These are phyloP conservation scores for Penaeus monodon DNA, from an alignment of 2,888 invertebrate species.

Conservation along the genomic window DNA sequence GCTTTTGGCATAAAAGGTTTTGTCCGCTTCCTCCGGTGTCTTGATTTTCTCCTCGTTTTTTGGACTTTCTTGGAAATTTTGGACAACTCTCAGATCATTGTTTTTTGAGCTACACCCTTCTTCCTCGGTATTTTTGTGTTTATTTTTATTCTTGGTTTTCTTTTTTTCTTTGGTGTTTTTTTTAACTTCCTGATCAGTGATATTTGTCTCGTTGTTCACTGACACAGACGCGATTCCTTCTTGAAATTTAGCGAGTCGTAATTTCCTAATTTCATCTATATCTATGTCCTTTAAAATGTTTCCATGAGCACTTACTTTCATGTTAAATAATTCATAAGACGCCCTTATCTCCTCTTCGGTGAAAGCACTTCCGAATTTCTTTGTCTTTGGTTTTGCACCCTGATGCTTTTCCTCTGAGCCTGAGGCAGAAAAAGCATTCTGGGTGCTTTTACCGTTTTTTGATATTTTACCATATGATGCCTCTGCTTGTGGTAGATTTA, in stretches of 20 bases:
- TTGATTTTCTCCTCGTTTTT: not conserved
- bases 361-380: conserved; percentile 33
- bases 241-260: conserved; percentile 47
- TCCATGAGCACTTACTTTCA: conserved; percentile 15
- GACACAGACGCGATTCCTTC: not conserved
- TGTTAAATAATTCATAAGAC: conserved; percentile 21
- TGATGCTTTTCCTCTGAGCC: not conserved
- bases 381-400: conserved; percentile 47
- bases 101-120: conserved; percentile 6
- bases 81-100: not conserved
- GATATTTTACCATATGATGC: conserved; percentile 32
- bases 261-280: conserved; percentile 52
- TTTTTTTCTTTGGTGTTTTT: conserved; percentile 34
- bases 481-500: conserved; percentile 5
- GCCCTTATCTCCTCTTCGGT: not conserved
- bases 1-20: conserved; percentile 36
- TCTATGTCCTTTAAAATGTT: conserved; percentile 7
- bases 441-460: conserved; percentile 1
- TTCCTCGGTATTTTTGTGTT: conserved; percentile 9
- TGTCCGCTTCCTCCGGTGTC: conserved; percentile 29
- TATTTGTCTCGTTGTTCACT: not conserved
- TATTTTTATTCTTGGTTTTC: not conserved
- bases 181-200: not conserved
- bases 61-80: conserved; percentile 2
- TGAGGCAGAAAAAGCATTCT: not conserved